Evolutionary conservation across 2,797 vertebrate species (phyloP).

Genomic region (Pseudomugil gertrudae): DNA sequence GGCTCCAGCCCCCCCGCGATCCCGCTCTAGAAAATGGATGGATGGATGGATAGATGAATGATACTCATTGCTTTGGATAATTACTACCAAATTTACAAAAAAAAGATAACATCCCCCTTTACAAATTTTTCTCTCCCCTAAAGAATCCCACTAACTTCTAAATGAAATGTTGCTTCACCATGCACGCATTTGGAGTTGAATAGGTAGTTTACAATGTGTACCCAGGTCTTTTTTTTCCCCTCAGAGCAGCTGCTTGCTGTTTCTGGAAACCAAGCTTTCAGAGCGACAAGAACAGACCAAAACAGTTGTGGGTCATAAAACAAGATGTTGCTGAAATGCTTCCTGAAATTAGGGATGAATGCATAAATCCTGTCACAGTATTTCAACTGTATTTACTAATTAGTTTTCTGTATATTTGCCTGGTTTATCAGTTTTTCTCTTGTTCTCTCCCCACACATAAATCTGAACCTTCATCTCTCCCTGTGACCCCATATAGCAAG

Average conservation of each 20-base stretch:
- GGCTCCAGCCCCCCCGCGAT: too few relatives aligned
- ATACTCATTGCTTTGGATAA: too few relatives aligned
- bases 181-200: neutral
- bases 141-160: neutral
- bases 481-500: slow-evolving; percentile 12
- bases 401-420: slow-evolving; percentile 7
- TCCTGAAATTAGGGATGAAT: neutral
- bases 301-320: slow-evolving; percentile 25
- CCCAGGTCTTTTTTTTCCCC: neutral
- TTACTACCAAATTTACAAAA: too few relatives aligned
- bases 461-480: slow-evolving; percentile 27
- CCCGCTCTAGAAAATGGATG: too few relatives aligned
- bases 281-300: slow-evolving; percentile 7
- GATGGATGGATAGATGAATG: too few relatives aligned
- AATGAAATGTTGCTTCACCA: neutral
- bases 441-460: slow-evolving; percentile 24
- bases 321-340: slow-evolving; percentile 25
- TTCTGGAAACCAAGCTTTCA: slow-evolving; percentile 13
- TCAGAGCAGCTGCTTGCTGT: slow-evolving; percentile 15
- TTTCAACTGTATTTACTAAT: neutral
- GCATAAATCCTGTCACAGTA: neutral
- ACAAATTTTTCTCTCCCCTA: too few relatives aligned
- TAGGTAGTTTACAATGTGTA: neutral
- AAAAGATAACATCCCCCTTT: too few relatives aligned
- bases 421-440: slow-evolving; percentile 18